These are phyloP conservation scores for Virgularia gustaviana DNA, from an alignment of 92 coral and sea anemone species.

Conservation along the genomic window DNA sequence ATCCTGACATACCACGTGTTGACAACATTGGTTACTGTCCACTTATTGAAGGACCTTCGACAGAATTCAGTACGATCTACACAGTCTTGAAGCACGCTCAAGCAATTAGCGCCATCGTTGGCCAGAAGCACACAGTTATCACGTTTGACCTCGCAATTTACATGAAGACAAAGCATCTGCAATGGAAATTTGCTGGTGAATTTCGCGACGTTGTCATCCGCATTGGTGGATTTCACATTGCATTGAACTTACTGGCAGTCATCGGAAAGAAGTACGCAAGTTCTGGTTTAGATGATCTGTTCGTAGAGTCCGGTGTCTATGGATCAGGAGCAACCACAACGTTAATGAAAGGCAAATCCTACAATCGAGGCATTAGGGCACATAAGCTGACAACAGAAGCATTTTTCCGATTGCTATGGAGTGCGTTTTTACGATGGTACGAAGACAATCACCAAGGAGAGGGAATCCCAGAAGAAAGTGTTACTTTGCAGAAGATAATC, in stretches of 20 bases:
- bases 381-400: conserved; percentile 66
- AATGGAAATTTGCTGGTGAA: conserved; percentile 49
- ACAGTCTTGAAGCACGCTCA: conserved; percentile 56
- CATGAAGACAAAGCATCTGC: conserved; percentile 46
- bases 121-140: conserved; percentile 52
- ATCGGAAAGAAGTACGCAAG: conserved; percentile 49
- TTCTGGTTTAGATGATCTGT: conserved; percentile 57
- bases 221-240: conserved; percentile 63
- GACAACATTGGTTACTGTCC: conserved; percentile 61
- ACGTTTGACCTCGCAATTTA: conserved; percentile 59
- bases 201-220: conserved; percentile 51
- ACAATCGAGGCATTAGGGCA: conserved; percentile 65
- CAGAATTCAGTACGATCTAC: conserved; percentile 58
- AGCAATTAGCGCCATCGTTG: conserved; percentile 28
- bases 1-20: conserved; percentile 28
- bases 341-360: conserved; percentile 59
- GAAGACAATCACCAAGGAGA: conserved; percentile 17
- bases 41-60: conserved; percentile 52
- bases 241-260: conserved; percentile 47
- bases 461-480: conserved; percentile 34
- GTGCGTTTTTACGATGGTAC: conserved; percentile 47
- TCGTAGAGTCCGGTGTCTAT: conserved; percentile 65
- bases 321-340: conserved; percentile 55
- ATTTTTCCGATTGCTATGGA: conserved; percentile 63
- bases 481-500: conserved; percentile 22